These are phyloP conservation scores for Zaprionus capensis DNA, from an alignment of 1,140 invertebrate species.

Conservation along the genomic window DNA sequence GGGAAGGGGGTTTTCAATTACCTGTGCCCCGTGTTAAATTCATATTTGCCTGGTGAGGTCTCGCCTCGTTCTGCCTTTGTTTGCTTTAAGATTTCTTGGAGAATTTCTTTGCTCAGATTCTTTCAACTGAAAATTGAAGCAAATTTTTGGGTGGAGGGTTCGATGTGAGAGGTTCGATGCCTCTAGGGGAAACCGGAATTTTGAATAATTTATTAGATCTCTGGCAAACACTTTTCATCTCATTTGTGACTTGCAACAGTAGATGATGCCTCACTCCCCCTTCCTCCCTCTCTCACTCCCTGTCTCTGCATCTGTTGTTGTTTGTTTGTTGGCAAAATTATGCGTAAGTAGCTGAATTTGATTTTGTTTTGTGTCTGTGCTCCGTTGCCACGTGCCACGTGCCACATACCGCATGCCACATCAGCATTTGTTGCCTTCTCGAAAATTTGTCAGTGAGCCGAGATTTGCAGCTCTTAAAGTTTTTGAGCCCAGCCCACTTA, in stretches of 20 bases:
- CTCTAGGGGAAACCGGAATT: conserved; percentile 25
- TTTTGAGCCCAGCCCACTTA: background rate
- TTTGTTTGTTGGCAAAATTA: conserved; percentile 42
- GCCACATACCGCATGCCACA: background rate
- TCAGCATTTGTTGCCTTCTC: background rate
- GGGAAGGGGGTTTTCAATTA: conserved; percentile 27
- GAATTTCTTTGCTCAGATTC: conserved; percentile 12
- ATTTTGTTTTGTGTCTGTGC: conserved; percentile 26
- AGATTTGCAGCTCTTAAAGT: conserved; percentile 5
- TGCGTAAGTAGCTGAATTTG: conserved; percentile 45
- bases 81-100: conserved; percentile 21
- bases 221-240: conserved; percentile 36
- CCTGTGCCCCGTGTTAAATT: conserved; percentile 8
- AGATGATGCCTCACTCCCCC: background rate
- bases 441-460: background rate
- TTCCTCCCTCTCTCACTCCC: background rate
- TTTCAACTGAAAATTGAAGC: conserved; percentile 21
- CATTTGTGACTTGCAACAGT: conserved; percentile 21
- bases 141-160: background rate
- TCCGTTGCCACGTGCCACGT: background rate
- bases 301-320: conserved; percentile 8
- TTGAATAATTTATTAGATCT: conserved; percentile 52
- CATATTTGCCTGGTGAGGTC: conserved; percentile 1
- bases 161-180: background rate
- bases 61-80: conserved; percentile 2